phyloP scores from a whole-genome alignment of 2,888 invertebrate species.

The Zygothrica quintamaculata region DNA sequence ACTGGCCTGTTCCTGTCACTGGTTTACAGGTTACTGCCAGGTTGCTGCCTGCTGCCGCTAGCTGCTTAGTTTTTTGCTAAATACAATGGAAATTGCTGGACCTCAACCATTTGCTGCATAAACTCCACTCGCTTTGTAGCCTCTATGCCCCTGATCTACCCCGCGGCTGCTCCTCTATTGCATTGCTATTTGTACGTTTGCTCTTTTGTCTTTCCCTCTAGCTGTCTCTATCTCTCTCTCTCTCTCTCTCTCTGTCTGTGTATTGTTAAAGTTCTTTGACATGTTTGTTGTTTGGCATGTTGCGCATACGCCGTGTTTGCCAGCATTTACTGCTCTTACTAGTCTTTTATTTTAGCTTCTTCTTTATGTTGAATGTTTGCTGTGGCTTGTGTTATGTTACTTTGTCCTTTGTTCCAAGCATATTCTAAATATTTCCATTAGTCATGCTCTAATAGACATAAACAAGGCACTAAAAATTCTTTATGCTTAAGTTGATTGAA shows the following conservation, averaged over 20 bases:
- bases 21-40: no score
- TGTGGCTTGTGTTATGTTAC: neutral
- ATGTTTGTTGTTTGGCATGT: conserved; percentile 52
- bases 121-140: neutral
- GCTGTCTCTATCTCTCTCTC: no score
- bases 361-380: neutral
- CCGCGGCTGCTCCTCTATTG: conserved; percentile 22
- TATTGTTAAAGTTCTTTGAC: conserved; percentile 62
- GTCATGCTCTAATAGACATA: conserved; percentile 57
- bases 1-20: conserved; percentile 35
- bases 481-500: no score
- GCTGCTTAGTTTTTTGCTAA: conserved; percentile 48
- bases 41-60: no score
- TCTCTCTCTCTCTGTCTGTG: no score
- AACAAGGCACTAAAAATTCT: conserved; percentile 28
- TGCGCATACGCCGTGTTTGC: conserved; percentile 52
- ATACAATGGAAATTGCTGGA: conserved; percentile 57
- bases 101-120: conserved; percentile 8
- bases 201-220: conserved; percentile 29
- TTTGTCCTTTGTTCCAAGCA: conserved; percentile 17
- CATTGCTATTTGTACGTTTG: conserved; percentile 58
- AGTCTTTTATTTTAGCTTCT: neutral
- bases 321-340: conserved; percentile 21
- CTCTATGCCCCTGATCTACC: neutral
- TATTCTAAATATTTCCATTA: conserved; percentile 65